A percentile compares a stretch with the other conserved stretches of the same genome.
phyloP scores from a whole-genome alignment of 2,888 invertebrate species.

The Ormyrus labotus region DNA sequence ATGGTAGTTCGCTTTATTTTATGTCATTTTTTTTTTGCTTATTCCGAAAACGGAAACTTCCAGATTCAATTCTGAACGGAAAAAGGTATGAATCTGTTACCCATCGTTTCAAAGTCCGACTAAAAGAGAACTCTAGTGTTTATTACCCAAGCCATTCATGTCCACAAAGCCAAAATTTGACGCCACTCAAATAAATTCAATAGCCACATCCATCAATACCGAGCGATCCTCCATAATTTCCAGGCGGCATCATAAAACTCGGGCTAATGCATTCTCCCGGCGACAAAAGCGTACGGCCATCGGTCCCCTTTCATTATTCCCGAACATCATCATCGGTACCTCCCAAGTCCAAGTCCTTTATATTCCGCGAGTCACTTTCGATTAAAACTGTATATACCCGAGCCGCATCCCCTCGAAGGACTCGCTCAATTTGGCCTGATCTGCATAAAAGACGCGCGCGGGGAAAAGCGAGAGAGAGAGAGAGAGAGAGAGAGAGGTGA shows the following conservation, averaged over 20 bases:
- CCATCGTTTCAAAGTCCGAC: too few species aligned
- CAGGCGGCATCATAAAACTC: slow-evolving; percentile 9
- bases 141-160: too few species aligned
- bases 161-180: too few species aligned
- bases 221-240: slow-evolving; percentile 7
- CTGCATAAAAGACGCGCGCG: neutral
- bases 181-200: too few species aligned
- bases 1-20: too few species aligned
- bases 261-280: slow-evolving; percentile 6
- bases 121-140: too few species aligned
- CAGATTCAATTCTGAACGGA: too few species aligned
- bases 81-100: too few species aligned
- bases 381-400: slow-evolving; percentile 24
- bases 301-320: slow-evolving; percentile 1
- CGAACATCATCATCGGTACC: neutral
- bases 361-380: slow-evolving; percentile 40
- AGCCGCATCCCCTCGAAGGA: neutral
- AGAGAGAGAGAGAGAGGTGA: neutral
- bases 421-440: slow-evolving; percentile 10
- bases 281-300: neutral
- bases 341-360: slow-evolving; percentile 12
- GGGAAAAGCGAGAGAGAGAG: neutral
- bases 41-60: too few species aligned
- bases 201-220: slow-evolving; percentile 5
- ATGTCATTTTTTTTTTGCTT: too few species aligned